Evolutionary conservation across 1,140 invertebrate species (phyloP).

Genomic region (Listronotus bonariensis): DNA sequence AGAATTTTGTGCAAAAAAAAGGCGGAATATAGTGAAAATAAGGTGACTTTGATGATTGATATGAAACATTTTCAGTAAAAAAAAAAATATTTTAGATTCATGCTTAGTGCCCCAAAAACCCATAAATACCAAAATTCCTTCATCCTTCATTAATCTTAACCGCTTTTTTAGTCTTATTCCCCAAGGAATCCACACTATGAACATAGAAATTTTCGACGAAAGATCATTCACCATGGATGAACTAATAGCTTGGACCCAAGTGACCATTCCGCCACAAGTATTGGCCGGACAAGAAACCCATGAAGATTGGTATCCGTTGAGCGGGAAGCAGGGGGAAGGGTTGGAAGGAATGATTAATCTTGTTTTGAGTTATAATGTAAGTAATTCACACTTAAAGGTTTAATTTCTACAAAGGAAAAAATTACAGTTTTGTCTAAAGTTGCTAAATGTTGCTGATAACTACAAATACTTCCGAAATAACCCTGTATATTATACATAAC

Average conservation of each 20-base stretch:
- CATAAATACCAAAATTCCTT: too few species aligned
- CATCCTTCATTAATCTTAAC: conserved; percentile 20
- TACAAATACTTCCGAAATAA: too few species aligned
- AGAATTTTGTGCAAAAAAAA: too few species aligned
- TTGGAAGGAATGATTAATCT: conserved; percentile 87
- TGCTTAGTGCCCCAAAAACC: too few species aligned
- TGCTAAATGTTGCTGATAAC: too few species aligned
- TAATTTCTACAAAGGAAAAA: too few species aligned
- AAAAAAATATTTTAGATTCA: too few species aligned
- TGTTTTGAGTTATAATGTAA: conserved; percentile 78
- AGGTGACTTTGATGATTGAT: too few species aligned
- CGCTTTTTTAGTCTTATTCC: conserved; percentile 74
- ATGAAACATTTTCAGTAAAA: too few species aligned
- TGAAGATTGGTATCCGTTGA: conserved; percentile 92
- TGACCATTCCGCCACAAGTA: conserved; percentile 81
- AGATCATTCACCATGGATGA: conserved; percentile 95
- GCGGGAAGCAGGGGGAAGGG: conserved; percentile 90
- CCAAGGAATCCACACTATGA: conserved; percentile 83
- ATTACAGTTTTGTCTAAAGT: too few species aligned
- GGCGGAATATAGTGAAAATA: too few species aligned
- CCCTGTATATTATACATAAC: too few species aligned
- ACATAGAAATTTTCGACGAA: conserved; percentile 96
- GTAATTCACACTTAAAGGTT: conserved; percentile 46
- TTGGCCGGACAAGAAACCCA: conserved; percentile 80
- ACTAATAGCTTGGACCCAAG: conserved; percentile 89